Evolutionary conservation across 2,888 invertebrate genomes (phyloP).

Genomic region (Papilio protenor): DNA sequence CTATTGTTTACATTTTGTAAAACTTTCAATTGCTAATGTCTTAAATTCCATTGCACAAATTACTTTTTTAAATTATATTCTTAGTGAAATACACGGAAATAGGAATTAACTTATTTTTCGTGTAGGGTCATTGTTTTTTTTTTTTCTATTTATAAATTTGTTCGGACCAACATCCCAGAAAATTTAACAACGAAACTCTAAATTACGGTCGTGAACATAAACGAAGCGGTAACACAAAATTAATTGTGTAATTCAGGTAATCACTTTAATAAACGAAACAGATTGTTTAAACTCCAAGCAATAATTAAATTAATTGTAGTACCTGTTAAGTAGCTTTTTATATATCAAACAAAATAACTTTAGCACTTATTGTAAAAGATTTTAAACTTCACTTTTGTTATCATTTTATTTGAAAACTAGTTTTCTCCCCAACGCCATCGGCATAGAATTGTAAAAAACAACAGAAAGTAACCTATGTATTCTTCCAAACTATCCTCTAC

Average conservation of each 20-base stretch:
- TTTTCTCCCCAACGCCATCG: too few relatives aligned
- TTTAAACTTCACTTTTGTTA: too few relatives aligned
- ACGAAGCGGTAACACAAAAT: slow-evolving; percentile 25
- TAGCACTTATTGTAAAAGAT: too few relatives aligned
- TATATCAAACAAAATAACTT: too few relatives aligned
- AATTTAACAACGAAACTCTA: slow-evolving; percentile 36
- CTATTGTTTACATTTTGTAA: too few relatives aligned
- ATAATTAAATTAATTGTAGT: not conserved
- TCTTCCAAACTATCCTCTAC: too few relatives aligned
- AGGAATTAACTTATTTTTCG: not conserved
- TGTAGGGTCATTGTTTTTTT: not conserved
- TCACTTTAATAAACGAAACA: slow-evolving; percentile 26
- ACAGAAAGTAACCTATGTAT: too few relatives aligned
- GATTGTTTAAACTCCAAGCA: slow-evolving; percentile 7
- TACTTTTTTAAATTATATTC: not conserved
- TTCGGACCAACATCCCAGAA: slow-evolving; percentile 12
- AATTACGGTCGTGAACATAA: slow-evolving; percentile 29
- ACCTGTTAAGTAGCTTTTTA: too few relatives aligned
- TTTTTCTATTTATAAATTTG: slow-evolving; percentile 38
- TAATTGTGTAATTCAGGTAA: slow-evolving; percentile 29
- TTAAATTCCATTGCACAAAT: not conserved
- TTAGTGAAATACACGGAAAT: not conserved
- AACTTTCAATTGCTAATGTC: too few relatives aligned
- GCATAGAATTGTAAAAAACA: too few relatives aligned
- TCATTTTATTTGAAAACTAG: too few relatives aligned